Base-by-base conservation (phyloP, 2,888 invertebrate species). In the Eurytoma adleriae region DNA sequence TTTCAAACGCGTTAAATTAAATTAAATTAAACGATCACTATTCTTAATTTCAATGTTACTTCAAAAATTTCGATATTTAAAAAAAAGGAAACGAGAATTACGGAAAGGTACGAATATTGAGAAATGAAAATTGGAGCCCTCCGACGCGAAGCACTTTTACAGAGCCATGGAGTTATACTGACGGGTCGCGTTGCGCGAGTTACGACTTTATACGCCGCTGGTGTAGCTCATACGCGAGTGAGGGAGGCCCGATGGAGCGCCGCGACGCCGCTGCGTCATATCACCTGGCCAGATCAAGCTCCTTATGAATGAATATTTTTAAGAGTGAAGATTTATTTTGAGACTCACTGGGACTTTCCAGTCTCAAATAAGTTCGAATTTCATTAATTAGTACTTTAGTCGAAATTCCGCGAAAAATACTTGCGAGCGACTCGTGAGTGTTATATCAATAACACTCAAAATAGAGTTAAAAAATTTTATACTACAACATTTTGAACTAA, bases 161-260 rank as follows among this genome's bases (percentile, higher is more conserved):
- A 40, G 72, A 73, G 72, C 48, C 62, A 64, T 20, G 69, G 59
- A 14, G 71, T 40, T 64, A 69, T 69, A 80, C 80, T 80, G 77
- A 54, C 54, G 77, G 61, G 2, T 80, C 30, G 59, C 68, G 48
- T 77, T 77, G 73, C 57, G 73, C 40, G 73, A 71, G 77, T 75
- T 68, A 62, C 54, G 69, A 67, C 64, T 80, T 77, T 80, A 80
- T 80, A 80, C 73, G 40, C 59, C 27, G 48, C 24, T 56, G 68
- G 18, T 20, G 27, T 54, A 50, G 64, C 48, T 30, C 27, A n/a
- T 69, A n/a, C 30, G 18, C 48, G 48, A 48, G 61, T 61, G 30
- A 4, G 66, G 10, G 18, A 20, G 57, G 20, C 56, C 10, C 57
- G 40, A 56, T 59, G 16, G 64, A 64, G 40, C 61, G 30, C 59